phyloP scores from a whole-genome alignment of 2,113 vertebrate species.

The Polyodon spathula region DNA sequence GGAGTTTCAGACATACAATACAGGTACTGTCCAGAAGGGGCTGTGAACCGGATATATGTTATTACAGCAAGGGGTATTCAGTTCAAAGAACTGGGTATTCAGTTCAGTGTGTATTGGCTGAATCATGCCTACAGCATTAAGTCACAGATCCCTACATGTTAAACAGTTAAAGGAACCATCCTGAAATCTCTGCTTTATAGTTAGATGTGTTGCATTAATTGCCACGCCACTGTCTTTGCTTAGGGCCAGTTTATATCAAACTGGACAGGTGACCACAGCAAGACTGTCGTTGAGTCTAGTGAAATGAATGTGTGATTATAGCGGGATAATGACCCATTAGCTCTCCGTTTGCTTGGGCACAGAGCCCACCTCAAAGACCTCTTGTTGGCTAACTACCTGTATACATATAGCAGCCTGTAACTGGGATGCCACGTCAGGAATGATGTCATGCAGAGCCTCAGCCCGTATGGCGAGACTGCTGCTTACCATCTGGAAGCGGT shows the following conservation, averaged over 20 bases:
- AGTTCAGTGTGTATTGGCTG: not conserved
- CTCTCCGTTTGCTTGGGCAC: slow-evolving; percentile 29
- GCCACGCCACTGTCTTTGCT: not conserved
- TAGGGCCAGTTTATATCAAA: slow-evolving; percentile 1
- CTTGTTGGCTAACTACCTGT: slow-evolving; percentile 42
- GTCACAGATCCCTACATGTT: slow-evolving; percentile 1
- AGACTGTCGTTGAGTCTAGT: not conserved
- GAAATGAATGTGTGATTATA: not conserved
- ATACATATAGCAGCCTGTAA: slow-evolving; percentile 42
- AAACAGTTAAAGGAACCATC: not conserved
- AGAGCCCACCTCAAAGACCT: not conserved
- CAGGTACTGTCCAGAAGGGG: too few species aligned
- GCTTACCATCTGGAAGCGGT: slow-evolving; percentile 27
- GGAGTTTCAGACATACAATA: too few species aligned
- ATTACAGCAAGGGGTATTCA: too few species aligned
- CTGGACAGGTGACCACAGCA: not conserved
- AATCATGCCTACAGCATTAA: not conserved
- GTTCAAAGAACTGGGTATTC: too few species aligned
- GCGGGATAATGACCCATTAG: not conserved
- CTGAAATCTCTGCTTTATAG: not conserved
- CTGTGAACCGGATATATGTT: too few species aligned
- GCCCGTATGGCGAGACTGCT: slow-evolving; percentile 32
- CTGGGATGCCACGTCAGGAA: slow-evolving; percentile 35
- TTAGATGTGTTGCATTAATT: not conserved
- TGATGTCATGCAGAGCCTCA: slow-evolving; percentile 44